Evolutionary conservation across 2,113 vertebrate species (phyloP).

Genomic region (Tupaia chinensis): DNA sequence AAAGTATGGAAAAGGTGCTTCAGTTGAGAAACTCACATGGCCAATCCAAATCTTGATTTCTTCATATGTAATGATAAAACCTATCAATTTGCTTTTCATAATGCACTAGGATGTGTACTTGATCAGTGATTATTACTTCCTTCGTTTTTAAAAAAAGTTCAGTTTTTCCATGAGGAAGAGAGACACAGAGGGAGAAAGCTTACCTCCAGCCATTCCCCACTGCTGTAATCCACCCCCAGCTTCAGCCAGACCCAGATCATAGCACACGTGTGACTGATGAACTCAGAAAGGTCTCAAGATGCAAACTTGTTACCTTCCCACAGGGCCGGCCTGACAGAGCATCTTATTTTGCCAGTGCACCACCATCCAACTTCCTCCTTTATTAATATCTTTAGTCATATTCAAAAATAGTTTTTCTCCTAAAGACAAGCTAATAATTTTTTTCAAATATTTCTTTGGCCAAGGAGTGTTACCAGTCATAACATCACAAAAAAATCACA

Average conservation of each 20-base stretch:
- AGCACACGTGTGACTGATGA: no score
- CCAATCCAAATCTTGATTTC: background rate
- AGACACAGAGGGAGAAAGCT: no score
- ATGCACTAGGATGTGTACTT: background rate
- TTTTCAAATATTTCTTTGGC: constrained; percentile 9
- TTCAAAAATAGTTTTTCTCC: background rate
- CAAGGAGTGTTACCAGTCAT: background rate
- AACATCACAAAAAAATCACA: background rate
- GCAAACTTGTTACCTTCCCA: no score
- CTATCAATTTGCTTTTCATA: background rate
- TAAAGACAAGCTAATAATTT: background rate
- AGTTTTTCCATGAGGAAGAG: no score
- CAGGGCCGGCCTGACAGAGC: no score
- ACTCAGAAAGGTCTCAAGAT: no score
- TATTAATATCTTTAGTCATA: background rate
- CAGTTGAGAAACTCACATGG: background rate
- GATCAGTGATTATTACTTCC: background rate
- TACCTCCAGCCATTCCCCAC: no score
- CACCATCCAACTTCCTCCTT: background rate
- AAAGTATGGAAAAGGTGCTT: background rate
- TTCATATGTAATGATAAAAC: background rate
- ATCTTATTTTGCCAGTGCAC: no score
- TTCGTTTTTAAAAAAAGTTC: background rate
- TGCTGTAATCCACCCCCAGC: no score
- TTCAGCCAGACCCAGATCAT: no score